Percentiles rank a stretch among this genome's conserved stretches.
These are phyloP conservation scores for Ctenoplectra terminalis DNA, from an alignment of 1,140 invertebrate species.

Conservation along the genomic window DNA sequence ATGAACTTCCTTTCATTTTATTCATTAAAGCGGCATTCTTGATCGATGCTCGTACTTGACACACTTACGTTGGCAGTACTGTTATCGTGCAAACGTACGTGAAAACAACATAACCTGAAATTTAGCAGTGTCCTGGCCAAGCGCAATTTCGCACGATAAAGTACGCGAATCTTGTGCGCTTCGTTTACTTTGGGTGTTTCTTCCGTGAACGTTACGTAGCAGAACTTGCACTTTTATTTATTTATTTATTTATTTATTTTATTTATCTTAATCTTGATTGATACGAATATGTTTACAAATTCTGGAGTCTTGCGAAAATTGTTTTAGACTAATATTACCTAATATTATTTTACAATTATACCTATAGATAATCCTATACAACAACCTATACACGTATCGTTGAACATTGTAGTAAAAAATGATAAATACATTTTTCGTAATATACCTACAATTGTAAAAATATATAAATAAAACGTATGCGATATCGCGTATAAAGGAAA, in stretches of 20 bases:
- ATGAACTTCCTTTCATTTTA: background rate
- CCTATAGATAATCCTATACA: no score
- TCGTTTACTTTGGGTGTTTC: background rate
- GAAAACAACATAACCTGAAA: conserved; percentile 36
- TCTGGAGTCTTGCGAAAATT: background rate
- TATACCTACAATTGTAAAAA: background rate
- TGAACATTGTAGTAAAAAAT: background rate
- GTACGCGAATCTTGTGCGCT: background rate
- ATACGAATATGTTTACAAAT: background rate
- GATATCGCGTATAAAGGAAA: no score
- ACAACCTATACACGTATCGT: background rate
- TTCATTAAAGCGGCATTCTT: conserved; percentile 32
- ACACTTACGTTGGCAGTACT: conserved; percentile 49
- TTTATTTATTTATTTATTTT: no score
- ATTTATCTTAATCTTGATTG: background rate
- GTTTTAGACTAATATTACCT: background rate
- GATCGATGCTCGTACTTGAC: conserved; percentile 41
- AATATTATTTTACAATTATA: no score
- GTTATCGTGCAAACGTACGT: conserved; percentile 17
- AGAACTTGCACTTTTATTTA: no score
- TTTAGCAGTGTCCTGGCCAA: background rate
- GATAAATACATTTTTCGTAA: background rate
- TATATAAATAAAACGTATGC: background rate
- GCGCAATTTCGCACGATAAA: background rate
- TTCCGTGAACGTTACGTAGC: no score